These are phyloP conservation scores for Mugil cephalus DNA, from an alignment of 2,113 vertebrate species.

Conservation along the genomic window DNA sequence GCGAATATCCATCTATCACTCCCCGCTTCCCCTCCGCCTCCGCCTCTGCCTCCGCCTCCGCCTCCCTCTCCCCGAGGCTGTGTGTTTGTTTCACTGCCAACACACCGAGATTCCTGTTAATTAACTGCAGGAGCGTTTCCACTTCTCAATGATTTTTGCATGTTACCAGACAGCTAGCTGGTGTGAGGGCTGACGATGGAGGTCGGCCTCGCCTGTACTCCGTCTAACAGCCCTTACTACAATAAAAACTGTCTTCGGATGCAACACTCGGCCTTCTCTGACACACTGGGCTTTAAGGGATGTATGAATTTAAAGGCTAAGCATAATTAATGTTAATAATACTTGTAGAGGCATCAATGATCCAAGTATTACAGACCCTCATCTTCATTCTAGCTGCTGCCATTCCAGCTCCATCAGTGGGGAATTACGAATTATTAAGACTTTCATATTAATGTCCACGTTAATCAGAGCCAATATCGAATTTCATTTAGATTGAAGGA, in stretches of 20 bases:
- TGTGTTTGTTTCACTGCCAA: constrained; percentile 41
- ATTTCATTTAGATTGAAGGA: constrained; percentile 33
- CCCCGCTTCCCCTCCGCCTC: constrained; percentile 14
- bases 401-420: constrained; percentile 31
- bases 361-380: constrained; percentile 35
- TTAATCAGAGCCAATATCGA: constrained; percentile 34
- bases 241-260: constrained; percentile 25
- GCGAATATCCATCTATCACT: constrained; percentile 51
- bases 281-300: constrained; percentile 21
- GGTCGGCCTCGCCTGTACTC: neutral
- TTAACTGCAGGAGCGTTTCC: constrained; percentile 51
- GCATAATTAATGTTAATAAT: constrained; percentile 59
- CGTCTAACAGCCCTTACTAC: neutral
- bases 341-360: constrained; percentile 16
- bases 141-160: constrained; percentile 36
- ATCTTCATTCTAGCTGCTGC: constrained; percentile 45
- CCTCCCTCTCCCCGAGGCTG: constrained; percentile 17
- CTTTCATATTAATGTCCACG: constrained; percentile 48
- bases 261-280: neutral
- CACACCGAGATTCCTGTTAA: constrained; percentile 52
- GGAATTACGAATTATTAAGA: constrained; percentile 45
- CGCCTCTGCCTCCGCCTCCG: constrained; percentile 1
- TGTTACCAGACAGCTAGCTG: constrained; percentile 38
- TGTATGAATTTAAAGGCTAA: constrained; percentile 47
- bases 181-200: constrained; percentile 24